Conservation (phyloP, 2,797 vertebrate species). For the Xenops minutus region DNA sequence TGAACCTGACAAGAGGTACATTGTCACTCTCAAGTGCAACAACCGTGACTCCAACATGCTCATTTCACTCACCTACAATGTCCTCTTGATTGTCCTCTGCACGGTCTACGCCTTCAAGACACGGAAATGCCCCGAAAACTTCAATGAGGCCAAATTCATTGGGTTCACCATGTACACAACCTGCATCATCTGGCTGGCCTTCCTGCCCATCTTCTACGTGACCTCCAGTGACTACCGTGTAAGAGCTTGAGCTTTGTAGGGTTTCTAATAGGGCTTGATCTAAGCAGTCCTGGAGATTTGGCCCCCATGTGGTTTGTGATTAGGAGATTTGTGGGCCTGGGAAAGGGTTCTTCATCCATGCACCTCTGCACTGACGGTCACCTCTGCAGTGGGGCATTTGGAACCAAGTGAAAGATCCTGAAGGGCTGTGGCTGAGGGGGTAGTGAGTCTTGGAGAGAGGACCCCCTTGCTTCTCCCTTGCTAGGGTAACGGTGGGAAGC, state of each 20-base stretch:
- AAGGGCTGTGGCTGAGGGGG: background rate
- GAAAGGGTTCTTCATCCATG: background rate
- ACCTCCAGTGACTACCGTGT: slow-evolving; percentile 98
- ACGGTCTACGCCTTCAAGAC: slow-evolving; percentile 99
- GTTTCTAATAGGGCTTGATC: background rate
- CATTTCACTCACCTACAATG: slow-evolving; percentile 93
- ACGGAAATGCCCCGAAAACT: slow-evolving; percentile 97
- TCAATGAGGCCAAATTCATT: slow-evolving; percentile 99
- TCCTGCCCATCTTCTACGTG: slow-evolving; percentile 98
- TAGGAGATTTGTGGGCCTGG: background rate
- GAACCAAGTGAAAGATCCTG: background rate
- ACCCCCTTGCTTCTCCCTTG: rapidly evolving
- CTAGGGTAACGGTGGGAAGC: background rate
- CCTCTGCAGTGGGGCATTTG: background rate
- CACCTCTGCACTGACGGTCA: background rate
- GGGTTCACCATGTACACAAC: slow-evolving; percentile 99
- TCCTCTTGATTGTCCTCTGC: slow-evolving; percentile 94
- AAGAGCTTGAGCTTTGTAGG: slow-evolving; percentile 45
- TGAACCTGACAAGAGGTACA: slow-evolving; percentile 87
- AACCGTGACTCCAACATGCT: slow-evolving; percentile 96
- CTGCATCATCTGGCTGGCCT: slow-evolving; percentile 99
- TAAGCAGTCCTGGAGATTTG: background rate
- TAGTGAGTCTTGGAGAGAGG: background rate
- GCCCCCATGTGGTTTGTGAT: background rate
- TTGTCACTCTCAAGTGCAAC: slow-evolving; percentile 95